A percentile compares a stretch with the other conserved stretches of the same genome.
These are phyloP conservation scores for Macroramphosus scolopax DNA, from an alignment of 2,797 vertebrate genomes.

Conservation along the genomic window DNA sequence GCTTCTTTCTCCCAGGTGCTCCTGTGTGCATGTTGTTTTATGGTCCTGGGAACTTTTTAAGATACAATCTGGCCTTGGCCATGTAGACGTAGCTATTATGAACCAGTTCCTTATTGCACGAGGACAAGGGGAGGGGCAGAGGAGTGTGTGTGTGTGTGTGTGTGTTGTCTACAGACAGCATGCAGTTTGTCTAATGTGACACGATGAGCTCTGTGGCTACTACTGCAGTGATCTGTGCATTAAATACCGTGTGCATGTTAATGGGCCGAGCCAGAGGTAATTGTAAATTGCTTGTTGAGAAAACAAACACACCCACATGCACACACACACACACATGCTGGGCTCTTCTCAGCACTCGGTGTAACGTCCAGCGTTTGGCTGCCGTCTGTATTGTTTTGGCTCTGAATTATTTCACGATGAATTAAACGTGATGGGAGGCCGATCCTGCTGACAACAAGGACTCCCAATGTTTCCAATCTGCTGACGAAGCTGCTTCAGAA, in stretches of 20 bases:
- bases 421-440: slow-evolving; percentile 39
- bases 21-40: slow-evolving; percentile 33
- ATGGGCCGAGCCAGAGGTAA: slow-evolving; percentile 1
- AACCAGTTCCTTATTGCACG: slow-evolving; percentile 54
- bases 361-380: slow-evolving; percentile 35
- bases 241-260: slow-evolving; percentile 18
- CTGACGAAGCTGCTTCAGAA: slow-evolving; percentile 20
- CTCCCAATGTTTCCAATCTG: slow-evolving; percentile 21
- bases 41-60: slow-evolving; percentile 29
- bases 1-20: too few species aligned
- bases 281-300: not conserved
- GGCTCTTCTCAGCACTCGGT: slow-evolving; percentile 37
- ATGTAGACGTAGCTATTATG: slow-evolving; percentile 41
- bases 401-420: slow-evolving; percentile 31
- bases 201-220: too few species aligned
- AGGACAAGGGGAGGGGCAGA: slow-evolving; percentile 4
- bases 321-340: slow-evolving; percentile 14
- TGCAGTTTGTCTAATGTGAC: slow-evolving; percentile 14
- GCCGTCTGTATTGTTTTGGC: slow-evolving; percentile 18
- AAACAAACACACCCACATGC: slow-evolving; percentile 6
- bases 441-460: slow-evolving; percentile 24
- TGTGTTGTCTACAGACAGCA: slow-evolving; percentile 10
- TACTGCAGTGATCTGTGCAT: too few species aligned
- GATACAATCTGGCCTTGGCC: slow-evolving; percentile 49
- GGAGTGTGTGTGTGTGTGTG: slow-evolving; percentile 4